phyloP scores from a whole-genome alignment of 2,888 invertebrate genomes.

The Sclerodermus sp. region DNA sequence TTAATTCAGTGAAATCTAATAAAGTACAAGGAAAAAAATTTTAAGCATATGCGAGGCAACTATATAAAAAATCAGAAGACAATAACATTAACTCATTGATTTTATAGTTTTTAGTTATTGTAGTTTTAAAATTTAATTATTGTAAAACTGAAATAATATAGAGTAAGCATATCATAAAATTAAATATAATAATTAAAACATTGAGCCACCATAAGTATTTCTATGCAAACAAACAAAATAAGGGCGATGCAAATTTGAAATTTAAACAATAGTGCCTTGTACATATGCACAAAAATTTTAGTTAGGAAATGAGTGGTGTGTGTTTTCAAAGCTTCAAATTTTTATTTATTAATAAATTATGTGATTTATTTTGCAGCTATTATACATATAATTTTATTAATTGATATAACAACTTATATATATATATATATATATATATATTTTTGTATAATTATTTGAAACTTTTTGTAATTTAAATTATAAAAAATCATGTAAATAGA shows the following conservation, averaged over 20 bases:
- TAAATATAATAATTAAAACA: constrained; percentile 5
- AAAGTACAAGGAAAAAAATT: constrained; percentile 2
- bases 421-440: too few species aligned
- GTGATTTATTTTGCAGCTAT: too few species aligned
- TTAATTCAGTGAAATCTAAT: constrained; percentile 6
- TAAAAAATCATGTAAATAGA: too few species aligned
- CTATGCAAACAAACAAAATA: constrained; percentile 1
- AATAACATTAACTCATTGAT: constrained; percentile 6
- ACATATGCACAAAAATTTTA: constrained; percentile 18
- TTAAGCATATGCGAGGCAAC: constrained; percentile 1
- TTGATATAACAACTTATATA: too few species aligned
- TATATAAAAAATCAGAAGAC: constrained; percentile 3
- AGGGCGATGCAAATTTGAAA: constrained; percentile 4
- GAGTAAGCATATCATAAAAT: constrained; percentile 18
- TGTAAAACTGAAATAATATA: constrained; percentile 6
- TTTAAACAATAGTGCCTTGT: constrained; percentile 34
- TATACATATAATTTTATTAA: too few species aligned
- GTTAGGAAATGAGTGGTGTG: constrained; percentile 13
- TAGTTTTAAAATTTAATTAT: constrained; percentile 16
- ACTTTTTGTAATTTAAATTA: too few species aligned
- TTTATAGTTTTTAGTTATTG: too few species aligned
- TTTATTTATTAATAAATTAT: too few species aligned
- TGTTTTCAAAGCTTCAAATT: too few species aligned
- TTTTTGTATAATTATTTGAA: too few species aligned
- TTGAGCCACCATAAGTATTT: constrained; percentile 11